A percentile compares a stretch with the other conserved stretches of the same genome.
Evolutionary conservation across 2,888 invertebrate species (phyloP).

Genomic region (Liodrosophila aerea): DNA sequence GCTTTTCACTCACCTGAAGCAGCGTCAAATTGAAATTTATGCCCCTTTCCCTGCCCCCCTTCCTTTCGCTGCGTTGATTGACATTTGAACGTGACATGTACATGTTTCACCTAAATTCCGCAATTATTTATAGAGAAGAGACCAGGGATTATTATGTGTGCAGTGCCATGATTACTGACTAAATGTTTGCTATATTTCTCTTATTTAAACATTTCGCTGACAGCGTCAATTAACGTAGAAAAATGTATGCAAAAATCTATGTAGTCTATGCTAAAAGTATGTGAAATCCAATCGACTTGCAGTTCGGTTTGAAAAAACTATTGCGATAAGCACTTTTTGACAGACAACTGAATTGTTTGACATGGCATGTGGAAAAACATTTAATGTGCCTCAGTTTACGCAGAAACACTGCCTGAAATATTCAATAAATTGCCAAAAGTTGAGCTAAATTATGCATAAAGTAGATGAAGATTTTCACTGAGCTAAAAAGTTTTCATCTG

Average conservation of each 20-base stretch:
- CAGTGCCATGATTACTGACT: constrained; percentile 30
- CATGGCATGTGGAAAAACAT: too few relatives aligned
- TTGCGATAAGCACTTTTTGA: too few relatives aligned
- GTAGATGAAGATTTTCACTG: too few relatives aligned
- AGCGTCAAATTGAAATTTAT: constrained; percentile 46
- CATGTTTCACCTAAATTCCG: constrained; percentile 77
- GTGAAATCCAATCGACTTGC: constrained; percentile 1
- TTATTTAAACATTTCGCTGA: constrained; percentile 54
- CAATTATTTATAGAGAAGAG: constrained; percentile 68
- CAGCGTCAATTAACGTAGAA: constrained; percentile 68
- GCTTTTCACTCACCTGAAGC: constrained; percentile 35
- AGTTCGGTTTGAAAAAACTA: too few relatives aligned
- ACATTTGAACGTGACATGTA: constrained; percentile 75
- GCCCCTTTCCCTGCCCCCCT: constrained; percentile 1
- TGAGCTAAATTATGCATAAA: too few relatives aligned
- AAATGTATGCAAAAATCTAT: constrained; percentile 40
- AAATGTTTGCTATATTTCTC: constrained; percentile 17
- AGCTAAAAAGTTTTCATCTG: too few relatives aligned
- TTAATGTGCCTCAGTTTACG: too few relatives aligned
- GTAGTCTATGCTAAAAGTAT: background rate
- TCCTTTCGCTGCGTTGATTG: constrained; percentile 54
- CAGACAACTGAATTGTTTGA: too few relatives aligned
- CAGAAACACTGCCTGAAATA: too few relatives aligned
- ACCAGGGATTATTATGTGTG: constrained; percentile 41
- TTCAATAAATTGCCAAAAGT: too few relatives aligned